Conservation (phyloP, 2,797 vertebrate genomes). For the Threskiornis aethiopicus region DNA sequence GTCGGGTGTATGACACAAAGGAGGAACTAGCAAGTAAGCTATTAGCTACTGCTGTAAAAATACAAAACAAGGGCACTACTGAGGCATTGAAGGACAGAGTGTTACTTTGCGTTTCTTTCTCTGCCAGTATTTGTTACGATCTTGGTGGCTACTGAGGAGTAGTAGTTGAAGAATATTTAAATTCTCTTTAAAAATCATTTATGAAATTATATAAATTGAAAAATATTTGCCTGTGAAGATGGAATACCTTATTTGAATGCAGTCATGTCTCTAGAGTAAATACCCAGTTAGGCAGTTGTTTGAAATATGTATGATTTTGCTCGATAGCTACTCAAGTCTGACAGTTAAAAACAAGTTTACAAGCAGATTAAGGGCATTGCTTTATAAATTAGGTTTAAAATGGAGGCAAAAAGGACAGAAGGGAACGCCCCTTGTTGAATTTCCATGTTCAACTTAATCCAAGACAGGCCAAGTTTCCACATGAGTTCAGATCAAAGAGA, state of each 20-base stretch:
- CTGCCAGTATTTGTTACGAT: not conserved
- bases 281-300: not conserved
- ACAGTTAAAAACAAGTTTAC: not conserved
- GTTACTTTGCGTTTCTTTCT: not conserved
- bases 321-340: not conserved
- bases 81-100: not conserved
- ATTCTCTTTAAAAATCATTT: not conserved
- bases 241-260: not conserved
- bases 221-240: not conserved
- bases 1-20: not conserved
- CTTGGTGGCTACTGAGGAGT: not conserved
- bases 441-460: not conserved
- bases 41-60: not conserved
- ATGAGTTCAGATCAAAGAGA: not conserved
- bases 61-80: not conserved
- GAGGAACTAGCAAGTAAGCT: not conserved
- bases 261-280: not conserved
- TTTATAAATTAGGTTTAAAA: slow-evolving; percentile 2
- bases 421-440: not conserved
- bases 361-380: not conserved
- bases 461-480: not conserved
- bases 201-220: not conserved
- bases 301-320: not conserved
- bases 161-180: not conserved
- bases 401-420: not conserved